These are phyloP conservation scores for Diaphora mendica DNA, from an alignment of 2,888 invertebrate species.

Conservation along the genomic window DNA sequence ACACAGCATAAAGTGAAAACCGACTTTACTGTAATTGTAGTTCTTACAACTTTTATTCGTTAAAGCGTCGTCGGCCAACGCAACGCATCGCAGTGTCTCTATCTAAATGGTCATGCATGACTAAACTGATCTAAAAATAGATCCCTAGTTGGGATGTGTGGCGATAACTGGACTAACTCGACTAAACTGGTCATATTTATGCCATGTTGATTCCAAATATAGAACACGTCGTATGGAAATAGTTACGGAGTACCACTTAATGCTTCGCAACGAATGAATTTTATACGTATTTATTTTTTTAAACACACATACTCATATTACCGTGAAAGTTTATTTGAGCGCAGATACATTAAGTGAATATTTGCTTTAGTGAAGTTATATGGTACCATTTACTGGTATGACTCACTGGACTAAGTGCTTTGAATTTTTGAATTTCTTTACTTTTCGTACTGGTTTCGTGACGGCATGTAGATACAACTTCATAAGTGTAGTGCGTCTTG, in stretches of 20 bases:
- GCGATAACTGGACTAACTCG: constrained; percentile 75
- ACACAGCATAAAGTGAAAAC: background rate
- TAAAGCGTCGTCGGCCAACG: constrained; percentile 29
- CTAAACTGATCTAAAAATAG: constrained; percentile 77
- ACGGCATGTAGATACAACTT: constrained; percentile 20
- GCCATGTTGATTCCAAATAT: constrained; percentile 67
- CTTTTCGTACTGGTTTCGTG: constrained; percentile 21
- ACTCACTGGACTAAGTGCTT: constrained; percentile 29
- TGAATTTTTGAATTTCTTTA: constrained; percentile 16
- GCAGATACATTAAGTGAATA: constrained; percentile 24
- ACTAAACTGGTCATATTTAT: constrained; percentile 69
- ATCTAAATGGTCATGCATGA: constrained; percentile 68
- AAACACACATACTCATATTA: constrained; percentile 40
- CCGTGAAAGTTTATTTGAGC: constrained; percentile 25
- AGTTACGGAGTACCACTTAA: constrained; percentile 47
- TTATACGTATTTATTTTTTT: background rate
- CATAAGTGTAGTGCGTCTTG: constrained; percentile 27
- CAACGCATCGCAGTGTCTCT: constrained; percentile 48
- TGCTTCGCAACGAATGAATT: constrained; percentile 24
- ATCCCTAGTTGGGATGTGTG: constrained; percentile 65
- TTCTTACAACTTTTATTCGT: constrained; percentile 32
- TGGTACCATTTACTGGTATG: constrained; percentile 17
- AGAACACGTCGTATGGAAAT: constrained; percentile 56
- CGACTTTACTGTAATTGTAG: constrained; percentile 37
- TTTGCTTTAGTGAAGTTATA: constrained; percentile 23